Conservation (phyloP, 2,113 vertebrate species). For the Emydura subglobosa region DNA sequence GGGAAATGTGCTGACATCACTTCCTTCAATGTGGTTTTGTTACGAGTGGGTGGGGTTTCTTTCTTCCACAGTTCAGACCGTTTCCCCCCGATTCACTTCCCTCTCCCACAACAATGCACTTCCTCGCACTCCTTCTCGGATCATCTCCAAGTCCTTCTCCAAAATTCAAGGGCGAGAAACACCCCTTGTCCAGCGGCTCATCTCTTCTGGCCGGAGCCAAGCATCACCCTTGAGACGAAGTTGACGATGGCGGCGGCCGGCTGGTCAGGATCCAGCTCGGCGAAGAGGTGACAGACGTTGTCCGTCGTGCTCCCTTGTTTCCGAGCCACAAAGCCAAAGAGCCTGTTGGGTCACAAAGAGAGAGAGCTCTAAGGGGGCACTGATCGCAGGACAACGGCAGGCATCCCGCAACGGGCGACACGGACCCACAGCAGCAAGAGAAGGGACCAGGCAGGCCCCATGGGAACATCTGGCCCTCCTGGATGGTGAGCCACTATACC, state of each 20-base stretch:
- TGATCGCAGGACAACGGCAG: neutral
- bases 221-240: constrained; percentile 96
- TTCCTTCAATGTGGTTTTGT: constrained; percentile 54
- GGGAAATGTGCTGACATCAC: constrained; percentile 67
- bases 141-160: constrained; percentile 88
- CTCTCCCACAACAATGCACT: constrained; percentile 84
- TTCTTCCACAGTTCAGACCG: constrained; percentile 65
- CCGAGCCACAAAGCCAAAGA: constrained; percentile 97
- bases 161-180: constrained; percentile 80
- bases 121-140: constrained; percentile 87
- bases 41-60: constrained; percentile 43
- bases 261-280: constrained; percentile 94
- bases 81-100: constrained; percentile 78
- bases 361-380: neutral
- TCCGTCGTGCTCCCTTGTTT: constrained; percentile 98
- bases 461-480: too few species aligned
- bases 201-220: constrained; percentile 89
- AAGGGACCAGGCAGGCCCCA: neutral
- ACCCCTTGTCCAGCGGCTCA: constrained; percentile 77
- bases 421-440: neutral
- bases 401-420: neutral
- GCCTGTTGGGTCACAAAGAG: constrained; percentile 75
- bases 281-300: constrained; percentile 98
- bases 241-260: constrained; percentile 96
- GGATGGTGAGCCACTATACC: neutral